Conservation (phyloP, 2,888 invertebrate genomes). For the Scaptomyza caliginosa region DNA sequence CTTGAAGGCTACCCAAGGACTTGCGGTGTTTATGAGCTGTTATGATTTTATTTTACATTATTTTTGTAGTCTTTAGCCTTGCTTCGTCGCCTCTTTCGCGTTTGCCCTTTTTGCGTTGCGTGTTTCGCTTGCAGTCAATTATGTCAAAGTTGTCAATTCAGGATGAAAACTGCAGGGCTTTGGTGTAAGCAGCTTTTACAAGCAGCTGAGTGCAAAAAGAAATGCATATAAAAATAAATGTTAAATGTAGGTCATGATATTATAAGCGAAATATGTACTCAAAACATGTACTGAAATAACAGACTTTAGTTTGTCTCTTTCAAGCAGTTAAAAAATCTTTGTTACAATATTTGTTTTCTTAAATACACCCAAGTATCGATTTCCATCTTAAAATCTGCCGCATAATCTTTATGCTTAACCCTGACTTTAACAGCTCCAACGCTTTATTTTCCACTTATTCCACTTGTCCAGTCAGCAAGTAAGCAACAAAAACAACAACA, state of each 20-base stretch:
- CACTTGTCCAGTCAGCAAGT: constrained; percentile 25
- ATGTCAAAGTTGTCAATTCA: constrained; percentile 79
- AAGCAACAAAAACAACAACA: too few species aligned
- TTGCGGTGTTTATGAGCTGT: constrained; percentile 72
- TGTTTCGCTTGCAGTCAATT: constrained; percentile 65
- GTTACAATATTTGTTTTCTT: background rate
- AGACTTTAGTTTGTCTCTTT: constrained; percentile 1
- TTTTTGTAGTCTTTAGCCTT: constrained; percentile 12
- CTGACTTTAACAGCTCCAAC: constrained; percentile 1
- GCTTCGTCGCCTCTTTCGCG: background rate
- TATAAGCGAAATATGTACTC: constrained; percentile 7
- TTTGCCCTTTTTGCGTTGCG: background rate
- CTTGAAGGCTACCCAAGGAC: constrained; percentile 57
- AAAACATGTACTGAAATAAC: constrained; percentile 1
- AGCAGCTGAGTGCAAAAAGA: constrained; percentile 34
- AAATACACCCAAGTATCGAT: background rate
- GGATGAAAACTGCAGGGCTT: constrained; percentile 56
- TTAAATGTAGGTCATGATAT: constrained; percentile 56
- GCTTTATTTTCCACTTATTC: constrained; percentile 36
- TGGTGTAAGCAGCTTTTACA: constrained; percentile 60
- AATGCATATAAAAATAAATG: constrained; percentile 23
- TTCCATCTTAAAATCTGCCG: background rate
- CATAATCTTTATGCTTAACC: background rate
- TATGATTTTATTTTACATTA: constrained; percentile 60
- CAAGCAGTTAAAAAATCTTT: constrained; percentile 14